Evolutionary conservation across 2,797 vertebrate species (phyloP), one percentile per base, ranked within the genome.

Genomic region (Pipistrellus pipistrellus): DNA sequence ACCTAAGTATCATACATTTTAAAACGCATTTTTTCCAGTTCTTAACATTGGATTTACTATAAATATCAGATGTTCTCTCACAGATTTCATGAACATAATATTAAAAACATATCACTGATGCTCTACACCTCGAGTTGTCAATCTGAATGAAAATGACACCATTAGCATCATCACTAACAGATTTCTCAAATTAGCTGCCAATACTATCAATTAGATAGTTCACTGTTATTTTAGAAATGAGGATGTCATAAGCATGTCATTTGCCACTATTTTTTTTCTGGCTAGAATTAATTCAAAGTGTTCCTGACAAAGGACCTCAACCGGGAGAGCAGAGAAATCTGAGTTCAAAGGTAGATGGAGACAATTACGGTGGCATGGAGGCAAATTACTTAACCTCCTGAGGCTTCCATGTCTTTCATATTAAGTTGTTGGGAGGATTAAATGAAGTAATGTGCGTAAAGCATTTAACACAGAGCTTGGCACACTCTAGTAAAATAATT

Each of bases 101-200:
- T 94, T 93, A 96, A 93, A 95, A 88, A 88, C 90, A 81, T 85
- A 93, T 92, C 91, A 68, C 75, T 57, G 64, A 86, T 53, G 88
- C 53, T 85, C 71, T 73, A 68, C 3, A 85, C 86, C 86, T 95
- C 69, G 27, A 92, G 88, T 94, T 96, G 94, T 96, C 96, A 97
- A 76, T 96, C 85, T 88, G 68, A 96, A 92, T 53, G 78, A 92
- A 95, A 97, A 95, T 95, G 96, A 95, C 91, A 95, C 82, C 72
- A 88, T 85, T 81, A 92, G 66, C 82, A 96, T 90, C 93, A 75
- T 80, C 62, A 84, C 86, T 93, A 96, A 96, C 96, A 96, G 91
- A 97, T 96, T 96, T 96, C 93, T 94, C 85, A 88, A 93, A 93
- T 93, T 83, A 97, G 90, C 46, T 97, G 96, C 95, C 97, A 96